Evolutionary conservation across 1,140 invertebrate species (phyloP).

Genomic region (Muscidifurax raptorellus): DNA sequence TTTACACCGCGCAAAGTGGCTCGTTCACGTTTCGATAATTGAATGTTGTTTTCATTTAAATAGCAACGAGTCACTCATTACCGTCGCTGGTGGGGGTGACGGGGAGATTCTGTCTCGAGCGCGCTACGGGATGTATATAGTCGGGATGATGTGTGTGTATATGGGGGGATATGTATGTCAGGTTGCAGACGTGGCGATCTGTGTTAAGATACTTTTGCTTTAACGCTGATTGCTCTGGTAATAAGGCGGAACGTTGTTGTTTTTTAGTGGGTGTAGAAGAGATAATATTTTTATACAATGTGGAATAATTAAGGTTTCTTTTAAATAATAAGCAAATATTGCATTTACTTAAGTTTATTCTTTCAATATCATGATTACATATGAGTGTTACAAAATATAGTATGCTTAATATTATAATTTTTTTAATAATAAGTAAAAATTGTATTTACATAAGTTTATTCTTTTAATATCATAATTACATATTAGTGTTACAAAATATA

Average conservation of each 20-base stretch:
- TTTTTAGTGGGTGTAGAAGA: not conserved
- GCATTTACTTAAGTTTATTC: too few species aligned
- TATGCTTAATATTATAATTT: not conserved
- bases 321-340: too few species aligned
- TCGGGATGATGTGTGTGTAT: not conserved
- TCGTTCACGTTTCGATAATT: conserved; percentile 51
- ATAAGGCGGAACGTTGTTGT: not conserved
- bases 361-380: too few species aligned
- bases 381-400: too few species aligned
- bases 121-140: not conserved
- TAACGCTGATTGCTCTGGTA: not conserved
- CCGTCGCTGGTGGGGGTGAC: not conserved
- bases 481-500: too few species aligned
- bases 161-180: not conserved
- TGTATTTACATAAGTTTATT: too few species aligned
- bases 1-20: conserved; percentile 51
- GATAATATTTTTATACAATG: not conserved
- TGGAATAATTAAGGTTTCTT: too few species aligned
- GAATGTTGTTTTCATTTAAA: conserved; percentile 53
- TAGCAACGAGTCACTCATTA: conserved; percentile 50
- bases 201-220: not conserved
- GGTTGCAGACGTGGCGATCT: not conserved
- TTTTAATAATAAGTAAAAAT: too few species aligned
- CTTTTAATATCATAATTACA: too few species aligned
- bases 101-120: not conserved